Evolutionary conservation across 2,888 invertebrate species (phyloP).

Genomic region (Eremobia ochroleuca): DNA sequence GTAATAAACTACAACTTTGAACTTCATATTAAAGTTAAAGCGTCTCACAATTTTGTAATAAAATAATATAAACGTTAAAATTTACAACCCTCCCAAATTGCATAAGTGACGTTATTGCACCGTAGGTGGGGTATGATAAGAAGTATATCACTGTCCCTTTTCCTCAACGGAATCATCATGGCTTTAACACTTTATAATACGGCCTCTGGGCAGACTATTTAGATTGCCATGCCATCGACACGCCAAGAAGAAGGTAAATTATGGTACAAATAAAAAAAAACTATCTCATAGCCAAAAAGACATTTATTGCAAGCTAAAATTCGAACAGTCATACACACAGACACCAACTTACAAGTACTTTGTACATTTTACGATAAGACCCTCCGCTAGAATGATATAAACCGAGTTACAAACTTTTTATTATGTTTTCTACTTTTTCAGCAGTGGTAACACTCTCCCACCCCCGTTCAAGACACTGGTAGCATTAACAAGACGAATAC

Average conservation of each 20-base stretch:
- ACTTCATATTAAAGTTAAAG: no score
- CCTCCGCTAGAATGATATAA: slow-evolving; percentile 26
- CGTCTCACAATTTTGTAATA: no score
- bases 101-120: no score
- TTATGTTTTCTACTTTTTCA: neutral
- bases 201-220: neutral
- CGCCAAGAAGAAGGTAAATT: neutral
- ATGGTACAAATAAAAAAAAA: slow-evolving; percentile 26
- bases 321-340: slow-evolving; percentile 55
- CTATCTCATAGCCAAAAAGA: slow-evolving; percentile 34
- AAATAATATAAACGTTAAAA: no score
- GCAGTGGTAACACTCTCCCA: slow-evolving; percentile 20
- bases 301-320: slow-evolving; percentile 57
- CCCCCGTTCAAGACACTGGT: neutral
- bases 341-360: slow-evolving; percentile 58
- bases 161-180: no score
- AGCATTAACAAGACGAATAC: neutral
- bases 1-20: no score
- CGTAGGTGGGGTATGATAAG: no score
- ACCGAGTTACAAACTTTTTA: neutral
- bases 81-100: no score
- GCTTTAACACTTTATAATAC: no score
- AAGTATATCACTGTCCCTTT: no score
- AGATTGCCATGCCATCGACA: neutral
- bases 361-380: slow-evolving; percentile 56